Evolutionary conservation across 1,140 invertebrate species (phyloP), one percentile per base, ranked within the genome.

Genomic region (Cydia strobilella): DNA sequence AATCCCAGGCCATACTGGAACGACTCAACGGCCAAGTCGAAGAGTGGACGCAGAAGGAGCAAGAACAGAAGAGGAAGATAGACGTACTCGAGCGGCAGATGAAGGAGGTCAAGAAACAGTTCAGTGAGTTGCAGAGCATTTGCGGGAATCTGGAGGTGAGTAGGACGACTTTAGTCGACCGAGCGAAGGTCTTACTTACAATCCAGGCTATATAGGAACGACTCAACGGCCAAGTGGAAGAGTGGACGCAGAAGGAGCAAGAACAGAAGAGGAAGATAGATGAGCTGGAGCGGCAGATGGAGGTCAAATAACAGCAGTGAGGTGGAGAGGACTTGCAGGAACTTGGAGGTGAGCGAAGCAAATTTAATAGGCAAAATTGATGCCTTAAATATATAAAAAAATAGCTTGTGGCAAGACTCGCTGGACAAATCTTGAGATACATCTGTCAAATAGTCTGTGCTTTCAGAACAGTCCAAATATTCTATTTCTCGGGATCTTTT

Each of bases 1-100:
- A 93, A 45, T 84, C 92, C 13, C 91, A 93, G 76, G 87, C 87
- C 75, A 90, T 88, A 73, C 62, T 94, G 4, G 39, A 66, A 27
- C 78, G 78, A 0, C 77, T 90, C n/a, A 74, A 77, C 42, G 75
- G 80, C n/a, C 83, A 90, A 65, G 66, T 87, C 35, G 74, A 83
- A 20, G 72, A 54, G 42, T 54, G 77, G 10, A 42, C 27, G 9
- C 74, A 35, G 9, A 78, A 81, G 20, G 84, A 84, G 59, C 62
- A 27, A 3, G 72, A 75, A n/a, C 74, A 76, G 18, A 81, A 76
- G 23, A 48, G 75, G 42, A 73, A 79, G 6, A 62, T 85, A 0
- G 80, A 87, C 10, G 73, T 79, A 4, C 66, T 62, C 0, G 81
- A 87, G 1, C 63, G 45, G 3, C 76, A 35, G 12, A 81, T 85